phyloP scores from a whole-genome alignment of 2,888 invertebrate species.

The Yponomeuta sedellus region DNA sequence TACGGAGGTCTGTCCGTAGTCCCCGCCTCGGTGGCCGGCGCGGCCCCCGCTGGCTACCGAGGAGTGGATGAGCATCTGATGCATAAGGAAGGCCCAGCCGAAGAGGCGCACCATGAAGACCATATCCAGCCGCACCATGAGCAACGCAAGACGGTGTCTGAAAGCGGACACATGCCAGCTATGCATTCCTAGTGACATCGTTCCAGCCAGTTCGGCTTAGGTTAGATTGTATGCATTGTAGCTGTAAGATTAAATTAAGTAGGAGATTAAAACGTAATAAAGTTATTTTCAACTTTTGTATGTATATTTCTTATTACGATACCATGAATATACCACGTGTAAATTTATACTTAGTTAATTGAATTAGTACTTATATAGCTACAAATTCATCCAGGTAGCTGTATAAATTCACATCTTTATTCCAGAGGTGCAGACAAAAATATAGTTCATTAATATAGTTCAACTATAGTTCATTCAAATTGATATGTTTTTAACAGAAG shows the following conservation, averaged over 20 bases:
- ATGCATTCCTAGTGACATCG: slow-evolving; percentile 5
- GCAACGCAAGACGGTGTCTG: not conserved
- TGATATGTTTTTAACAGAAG: too few relatives aligned
- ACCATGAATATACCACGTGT: too few relatives aligned
- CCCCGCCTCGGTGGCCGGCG: slow-evolving; percentile 10
- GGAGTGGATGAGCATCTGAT: slow-evolving; percentile 34
- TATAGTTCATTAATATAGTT: too few relatives aligned
- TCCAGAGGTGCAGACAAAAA: too few relatives aligned
- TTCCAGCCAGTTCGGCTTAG: not conserved
- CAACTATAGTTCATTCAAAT: too few relatives aligned
- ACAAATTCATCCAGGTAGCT: too few relatives aligned
- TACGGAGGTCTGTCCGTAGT: slow-evolving; percentile 19
- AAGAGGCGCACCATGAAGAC: slow-evolving; percentile 26
- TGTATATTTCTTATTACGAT: not conserved
- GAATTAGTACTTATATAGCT: too few relatives aligned
- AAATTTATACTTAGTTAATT: too few relatives aligned
- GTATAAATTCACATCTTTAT: too few relatives aligned
- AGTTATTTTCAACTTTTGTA: not conserved
- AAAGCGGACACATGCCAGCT: not conserved
- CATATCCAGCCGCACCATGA: not conserved
- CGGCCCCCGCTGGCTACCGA: slow-evolving; percentile 32
- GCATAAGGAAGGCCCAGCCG: slow-evolving; percentile 21
- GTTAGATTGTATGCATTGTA: not conserved
- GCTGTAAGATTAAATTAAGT: not conserved
- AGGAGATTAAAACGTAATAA: not conserved